phyloP scores from a whole-genome alignment of 2,113 vertebrate genomes.

The Callochromis pleurospilus region DNA sequence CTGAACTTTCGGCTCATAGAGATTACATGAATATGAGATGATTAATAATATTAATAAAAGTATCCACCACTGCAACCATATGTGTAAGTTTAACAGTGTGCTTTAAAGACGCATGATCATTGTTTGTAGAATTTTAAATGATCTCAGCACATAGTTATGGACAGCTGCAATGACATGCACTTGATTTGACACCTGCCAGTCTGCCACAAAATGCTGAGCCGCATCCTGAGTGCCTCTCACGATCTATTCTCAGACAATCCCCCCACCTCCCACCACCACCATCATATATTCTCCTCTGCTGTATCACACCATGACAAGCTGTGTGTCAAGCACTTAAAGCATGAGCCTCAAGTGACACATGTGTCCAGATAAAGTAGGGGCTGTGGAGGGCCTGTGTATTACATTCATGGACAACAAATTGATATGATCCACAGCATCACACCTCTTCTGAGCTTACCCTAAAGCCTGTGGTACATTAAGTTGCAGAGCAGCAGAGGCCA shows the following conservation, averaged over 20 bases:
- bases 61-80: neutral
- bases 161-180: neutral
- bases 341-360: neutral
- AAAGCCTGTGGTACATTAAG: constrained; percentile 31
- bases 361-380: constrained; percentile 15
- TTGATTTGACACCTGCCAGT: constrained; percentile 25
- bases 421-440: neutral
- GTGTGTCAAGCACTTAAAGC: constrained; percentile 24
- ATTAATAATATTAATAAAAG: neutral
- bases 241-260: neutral
- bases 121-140: neutral
- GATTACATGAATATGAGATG: neutral
- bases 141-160: neutral
- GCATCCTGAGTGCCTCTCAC: neutral
- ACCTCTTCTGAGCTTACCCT: constrained; percentile 5
- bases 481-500: constrained; percentile 7
- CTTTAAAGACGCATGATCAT: neutral
- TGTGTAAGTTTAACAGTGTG: neutral
- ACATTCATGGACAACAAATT: constrained; percentile 28
- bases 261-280: neutral
- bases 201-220: neutral
- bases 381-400: neutral
- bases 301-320: constrained; percentile 10
- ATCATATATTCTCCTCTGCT: constrained; percentile 12
- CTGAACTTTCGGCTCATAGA: neutral